phyloP scores from a whole-genome alignment of 2,797 vertebrate genomes.

The Platyrinchus mystaceus region DNA sequence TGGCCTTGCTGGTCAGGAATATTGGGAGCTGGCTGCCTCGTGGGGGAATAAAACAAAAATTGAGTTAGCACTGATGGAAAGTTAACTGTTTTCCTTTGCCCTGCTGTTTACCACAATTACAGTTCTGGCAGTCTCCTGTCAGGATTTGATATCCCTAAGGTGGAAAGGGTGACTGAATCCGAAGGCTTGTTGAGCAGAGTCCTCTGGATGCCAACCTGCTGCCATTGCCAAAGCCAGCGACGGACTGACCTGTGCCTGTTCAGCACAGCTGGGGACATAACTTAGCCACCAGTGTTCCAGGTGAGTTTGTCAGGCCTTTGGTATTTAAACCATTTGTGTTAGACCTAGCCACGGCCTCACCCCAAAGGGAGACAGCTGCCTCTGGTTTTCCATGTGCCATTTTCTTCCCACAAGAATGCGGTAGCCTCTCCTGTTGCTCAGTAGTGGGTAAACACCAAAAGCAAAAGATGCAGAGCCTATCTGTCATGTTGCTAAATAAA shows the following conservation, averaged over 20 bases:
- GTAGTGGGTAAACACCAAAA: not conserved
- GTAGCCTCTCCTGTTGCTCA: not conserved
- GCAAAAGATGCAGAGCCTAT: not conserved
- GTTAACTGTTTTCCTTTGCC: not conserved
- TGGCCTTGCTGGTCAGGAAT: slow-evolving; percentile 18
- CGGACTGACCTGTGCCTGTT: accelerated
- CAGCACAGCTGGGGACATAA: not conserved
- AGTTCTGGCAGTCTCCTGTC: not conserved
- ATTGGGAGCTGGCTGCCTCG: slow-evolving; percentile 53
- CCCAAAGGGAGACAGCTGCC: not conserved
- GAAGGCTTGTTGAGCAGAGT: not conserved
- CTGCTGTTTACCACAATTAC: not conserved
- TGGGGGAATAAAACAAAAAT: not conserved
- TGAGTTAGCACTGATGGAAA: not conserved
- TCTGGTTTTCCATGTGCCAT: not conserved
- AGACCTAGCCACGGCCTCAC: not conserved
- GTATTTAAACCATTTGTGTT: not conserved
- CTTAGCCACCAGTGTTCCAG: not conserved
- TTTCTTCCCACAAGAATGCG: not conserved
- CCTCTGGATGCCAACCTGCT: not conserved
- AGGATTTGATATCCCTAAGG: accelerated
- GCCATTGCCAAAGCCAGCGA: accelerated
- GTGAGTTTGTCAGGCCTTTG: not conserved
- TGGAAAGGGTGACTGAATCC: not conserved
- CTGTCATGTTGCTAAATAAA: slow-evolving; percentile 3